These are phyloP conservation scores for Apaloderma vittatum DNA, from an alignment of 2,113 vertebrate genomes.

Conservation along the genomic window DNA sequence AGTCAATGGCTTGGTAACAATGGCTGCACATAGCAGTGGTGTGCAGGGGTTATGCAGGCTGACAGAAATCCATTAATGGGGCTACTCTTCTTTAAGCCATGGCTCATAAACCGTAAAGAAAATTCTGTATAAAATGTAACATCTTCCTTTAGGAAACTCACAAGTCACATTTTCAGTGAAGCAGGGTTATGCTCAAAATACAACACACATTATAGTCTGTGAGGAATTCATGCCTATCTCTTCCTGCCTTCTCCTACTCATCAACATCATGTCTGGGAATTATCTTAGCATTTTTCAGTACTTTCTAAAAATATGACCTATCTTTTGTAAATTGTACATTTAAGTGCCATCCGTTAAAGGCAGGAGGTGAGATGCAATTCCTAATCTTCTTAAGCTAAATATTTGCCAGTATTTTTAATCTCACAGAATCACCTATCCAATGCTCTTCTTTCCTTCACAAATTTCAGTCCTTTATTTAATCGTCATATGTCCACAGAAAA, in stretches of 20 bases:
- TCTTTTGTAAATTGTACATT: neutral
- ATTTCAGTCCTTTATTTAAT: neutral
- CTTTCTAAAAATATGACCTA: neutral
- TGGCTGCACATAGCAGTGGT: neutral
- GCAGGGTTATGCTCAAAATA: neutral
- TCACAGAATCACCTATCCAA: neutral
- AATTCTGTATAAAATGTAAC: neutral
- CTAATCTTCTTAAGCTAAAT: neutral
- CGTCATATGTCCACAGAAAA: neutral
- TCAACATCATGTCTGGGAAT: neutral
- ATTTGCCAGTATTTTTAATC: too few relatives aligned
- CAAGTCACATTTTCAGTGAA: neutral
- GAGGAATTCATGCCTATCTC: neutral
- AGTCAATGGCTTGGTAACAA: constrained; percentile 37
- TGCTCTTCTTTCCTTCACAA: neutral
- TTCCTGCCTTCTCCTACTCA: neutral
- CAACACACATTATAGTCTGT: neutral
- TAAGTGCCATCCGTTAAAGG: neutral
- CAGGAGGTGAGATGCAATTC: neutral
- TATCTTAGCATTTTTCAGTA: neutral
- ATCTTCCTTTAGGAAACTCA: neutral
- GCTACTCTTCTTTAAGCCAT: neutral
- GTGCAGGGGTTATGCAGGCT: neutral
- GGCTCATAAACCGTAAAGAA: neutral
- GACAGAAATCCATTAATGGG: neutral